Conservation (phyloP, 2,888 invertebrate genomes). For the Andrena trimmerana region DNA sequence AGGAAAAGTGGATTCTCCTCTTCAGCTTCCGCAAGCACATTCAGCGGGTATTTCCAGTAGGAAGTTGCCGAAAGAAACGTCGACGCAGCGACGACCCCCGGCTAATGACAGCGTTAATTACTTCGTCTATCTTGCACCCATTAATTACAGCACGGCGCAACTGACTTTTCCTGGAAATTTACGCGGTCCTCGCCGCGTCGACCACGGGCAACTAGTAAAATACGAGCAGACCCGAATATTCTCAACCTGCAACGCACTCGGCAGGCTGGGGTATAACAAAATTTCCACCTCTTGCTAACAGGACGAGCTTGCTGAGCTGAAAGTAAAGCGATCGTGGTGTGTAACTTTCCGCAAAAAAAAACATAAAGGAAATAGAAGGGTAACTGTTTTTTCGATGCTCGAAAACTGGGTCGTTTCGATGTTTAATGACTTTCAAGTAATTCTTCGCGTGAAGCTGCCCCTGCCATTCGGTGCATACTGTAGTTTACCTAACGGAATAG, state of each 20-base stretch:
- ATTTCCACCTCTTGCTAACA: background rate
- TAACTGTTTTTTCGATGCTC: background rate
- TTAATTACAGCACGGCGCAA: constrained; percentile 56
- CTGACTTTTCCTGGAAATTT: constrained; percentile 45
- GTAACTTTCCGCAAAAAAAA: background rate
- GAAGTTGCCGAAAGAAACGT: constrained; percentile 44
- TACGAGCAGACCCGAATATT: constrained; percentile 10
- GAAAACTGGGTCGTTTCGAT: constrained; percentile 1
- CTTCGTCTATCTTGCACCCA: constrained; percentile 51
- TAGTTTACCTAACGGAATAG: background rate
- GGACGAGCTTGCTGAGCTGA: background rate
- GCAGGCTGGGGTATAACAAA: background rate
- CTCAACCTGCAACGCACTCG: background rate
- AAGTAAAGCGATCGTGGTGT: constrained; percentile 4
- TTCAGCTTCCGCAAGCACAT: background rate
- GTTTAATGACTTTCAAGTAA: constrained; percentile 15
- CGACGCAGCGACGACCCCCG: constrained; percentile 25
- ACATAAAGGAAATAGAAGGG: background rate
- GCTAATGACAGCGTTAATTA: constrained; percentile 66
- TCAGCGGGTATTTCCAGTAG: constrained; percentile 5
- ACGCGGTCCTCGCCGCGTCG: constrained; percentile 22
- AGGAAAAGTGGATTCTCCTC: background rate
- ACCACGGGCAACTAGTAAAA: constrained; percentile 1
- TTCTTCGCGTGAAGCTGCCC: background rate
- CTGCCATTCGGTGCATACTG: background rate